Conservation (phyloP, 2,113 vertebrate genomes). For the Taxidea taxus region DNA sequence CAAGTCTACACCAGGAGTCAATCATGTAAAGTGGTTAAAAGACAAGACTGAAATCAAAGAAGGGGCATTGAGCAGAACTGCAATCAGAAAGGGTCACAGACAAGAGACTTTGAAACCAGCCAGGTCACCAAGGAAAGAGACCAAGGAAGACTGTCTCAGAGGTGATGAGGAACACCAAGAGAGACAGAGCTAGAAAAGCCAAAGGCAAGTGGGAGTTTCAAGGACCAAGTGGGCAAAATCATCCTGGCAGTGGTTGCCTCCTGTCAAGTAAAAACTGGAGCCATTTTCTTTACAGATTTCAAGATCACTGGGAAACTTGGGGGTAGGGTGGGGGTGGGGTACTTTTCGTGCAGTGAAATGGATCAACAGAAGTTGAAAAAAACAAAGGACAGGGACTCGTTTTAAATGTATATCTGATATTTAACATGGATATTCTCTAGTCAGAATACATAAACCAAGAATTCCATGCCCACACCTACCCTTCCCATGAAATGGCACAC, state of each 20-base stretch:
- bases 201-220: neutral
- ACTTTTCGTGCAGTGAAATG: neutral
- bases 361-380: neutral
- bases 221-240: neutral
- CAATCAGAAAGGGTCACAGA: neutral
- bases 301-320: neutral
- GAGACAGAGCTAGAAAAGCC: neutral
- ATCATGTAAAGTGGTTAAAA: neutral
- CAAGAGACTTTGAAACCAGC: neutral
- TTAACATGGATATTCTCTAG: neutral
- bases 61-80: neutral
- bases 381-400: neutral
- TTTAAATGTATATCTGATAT: neutral
- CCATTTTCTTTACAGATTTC: neutral
- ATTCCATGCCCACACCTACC: neutral
- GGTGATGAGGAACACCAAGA: neutral
- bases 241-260: neutral
- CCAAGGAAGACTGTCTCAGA: neutral
- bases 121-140: neutral
- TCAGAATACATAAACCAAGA: neutral
- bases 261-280: neutral
- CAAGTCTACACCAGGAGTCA: neutral
- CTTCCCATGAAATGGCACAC: neutral
- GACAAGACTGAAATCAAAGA: neutral
- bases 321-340: fast-evolving